These are phyloP conservation scores for Congeria kusceri DNA, from an alignment of 2,888 invertebrate genomes.

Conservation along the genomic window DNA sequence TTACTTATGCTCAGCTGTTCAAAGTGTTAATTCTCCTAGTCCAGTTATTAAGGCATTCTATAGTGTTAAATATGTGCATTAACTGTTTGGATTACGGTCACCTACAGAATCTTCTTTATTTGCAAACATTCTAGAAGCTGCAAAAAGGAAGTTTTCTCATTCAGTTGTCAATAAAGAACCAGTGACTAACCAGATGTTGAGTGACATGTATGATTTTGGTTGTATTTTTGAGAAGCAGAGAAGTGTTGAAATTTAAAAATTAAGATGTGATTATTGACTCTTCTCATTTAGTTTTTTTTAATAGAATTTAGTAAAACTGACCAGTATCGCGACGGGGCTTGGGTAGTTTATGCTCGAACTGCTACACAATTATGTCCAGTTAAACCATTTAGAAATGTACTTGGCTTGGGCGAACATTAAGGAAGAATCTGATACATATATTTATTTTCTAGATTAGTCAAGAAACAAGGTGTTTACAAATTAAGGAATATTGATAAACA, in stretches of 20 bases:
- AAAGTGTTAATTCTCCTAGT: slow-evolving; percentile 41
- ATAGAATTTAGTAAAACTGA: slow-evolving; percentile 33
- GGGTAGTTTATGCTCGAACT: slow-evolving; percentile 19
- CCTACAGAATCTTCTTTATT: slow-evolving; percentile 36
- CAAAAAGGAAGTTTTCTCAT: slow-evolving; percentile 29
- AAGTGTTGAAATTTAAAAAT: no score
- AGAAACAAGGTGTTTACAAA: no score
- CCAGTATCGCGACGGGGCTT: slow-evolving; percentile 35
- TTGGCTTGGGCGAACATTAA: background rate
- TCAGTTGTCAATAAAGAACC: no score
- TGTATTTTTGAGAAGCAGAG: no score
- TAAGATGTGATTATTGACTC: slow-evolving; percentile 18
- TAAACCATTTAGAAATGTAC: background rate
- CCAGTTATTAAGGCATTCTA: slow-evolving; percentile 45
- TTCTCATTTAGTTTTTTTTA: slow-evolving; percentile 18
- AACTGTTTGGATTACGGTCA: slow-evolving; percentile 17
- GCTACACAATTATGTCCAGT: slow-evolving; percentile 3
- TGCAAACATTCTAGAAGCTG: slow-evolving; percentile 37
- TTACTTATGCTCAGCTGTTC: slow-evolving; percentile 41
- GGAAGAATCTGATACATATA: slow-evolving; percentile 8
- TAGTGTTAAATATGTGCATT: slow-evolving; percentile 48
- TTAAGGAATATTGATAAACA: no score
- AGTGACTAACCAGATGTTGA: no score
- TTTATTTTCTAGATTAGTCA: no score
- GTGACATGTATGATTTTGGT: no score